phyloP scores from a whole-genome alignment of 2,113 vertebrate genomes.

The Mirounga angustirostris region DNA sequence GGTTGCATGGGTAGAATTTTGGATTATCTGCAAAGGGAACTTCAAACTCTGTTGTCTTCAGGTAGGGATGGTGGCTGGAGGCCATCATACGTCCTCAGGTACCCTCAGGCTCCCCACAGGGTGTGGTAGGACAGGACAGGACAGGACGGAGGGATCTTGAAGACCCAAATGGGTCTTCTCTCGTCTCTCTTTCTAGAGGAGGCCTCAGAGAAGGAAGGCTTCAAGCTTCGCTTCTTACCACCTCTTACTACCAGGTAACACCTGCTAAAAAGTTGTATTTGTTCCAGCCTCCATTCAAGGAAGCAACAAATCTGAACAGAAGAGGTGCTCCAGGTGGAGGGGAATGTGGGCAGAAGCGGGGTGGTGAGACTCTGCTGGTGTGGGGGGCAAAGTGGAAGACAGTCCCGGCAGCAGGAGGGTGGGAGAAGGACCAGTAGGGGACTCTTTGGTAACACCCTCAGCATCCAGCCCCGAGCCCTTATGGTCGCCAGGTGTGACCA shows the following conservation, averaged over 20 bases:
- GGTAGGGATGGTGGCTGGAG: neutral
- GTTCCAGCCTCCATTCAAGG: neutral
- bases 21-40: neutral
- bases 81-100: neutral
- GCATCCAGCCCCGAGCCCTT: neutral
- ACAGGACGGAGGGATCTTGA: no score
- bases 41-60: neutral
- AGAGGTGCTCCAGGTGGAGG: accelerated
- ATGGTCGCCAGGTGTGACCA: neutral
- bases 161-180: neutral
- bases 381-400: accelerated
- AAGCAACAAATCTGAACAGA: neutral
- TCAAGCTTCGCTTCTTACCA: neutral
- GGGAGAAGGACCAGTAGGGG: accelerated
- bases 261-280: accelerated
- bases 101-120: neutral
- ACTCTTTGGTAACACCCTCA: accelerated
- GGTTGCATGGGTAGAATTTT: neutral
- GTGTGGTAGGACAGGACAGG: no score
- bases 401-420: accelerated
- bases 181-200: neutral
- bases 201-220: neutral
- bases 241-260: neutral
- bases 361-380: accelerated
- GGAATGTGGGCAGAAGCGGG: accelerated